Conservation (phyloP, 1,140 invertebrate species). For the Zaprionus lachaisei region DNA sequence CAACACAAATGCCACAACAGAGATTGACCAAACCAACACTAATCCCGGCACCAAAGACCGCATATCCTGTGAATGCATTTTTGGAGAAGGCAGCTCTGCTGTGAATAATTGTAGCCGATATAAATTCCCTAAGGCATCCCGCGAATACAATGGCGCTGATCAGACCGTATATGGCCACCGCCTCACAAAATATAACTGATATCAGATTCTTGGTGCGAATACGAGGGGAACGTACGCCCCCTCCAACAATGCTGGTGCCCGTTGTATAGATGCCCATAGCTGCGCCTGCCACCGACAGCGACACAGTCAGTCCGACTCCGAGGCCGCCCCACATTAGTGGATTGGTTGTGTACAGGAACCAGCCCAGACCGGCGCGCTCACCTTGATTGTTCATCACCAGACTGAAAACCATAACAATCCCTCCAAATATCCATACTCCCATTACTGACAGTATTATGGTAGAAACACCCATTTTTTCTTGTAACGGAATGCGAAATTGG, state of each 20-base stretch:
- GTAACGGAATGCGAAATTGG: too few relatives aligned
- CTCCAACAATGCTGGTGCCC: conserved; percentile 98
- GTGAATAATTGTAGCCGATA: conserved; percentile 43
- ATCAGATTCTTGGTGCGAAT: conserved; percentile 99
- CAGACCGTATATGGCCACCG: conserved; percentile 98
- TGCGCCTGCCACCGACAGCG: conserved; percentile 98
- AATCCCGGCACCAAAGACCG: conserved; percentile 97
- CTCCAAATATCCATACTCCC: conserved; percentile 54
- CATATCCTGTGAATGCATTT: conserved; percentile 92
- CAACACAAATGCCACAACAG: conserved; percentile 97
- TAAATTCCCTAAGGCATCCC: conserved; percentile 89
- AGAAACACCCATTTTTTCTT: conserved; percentile 44
- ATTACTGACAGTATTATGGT: conserved; percentile 22
- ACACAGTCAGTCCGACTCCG: conserved; percentile 96
- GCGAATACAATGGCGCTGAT: conserved; percentile 99
- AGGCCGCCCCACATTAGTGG: conserved; percentile 97
- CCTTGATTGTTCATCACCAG: conserved; percentile 94
- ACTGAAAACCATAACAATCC: conserved; percentile 87
- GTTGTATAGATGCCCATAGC: conserved; percentile 98
- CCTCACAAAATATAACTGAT: conserved; percentile 99
- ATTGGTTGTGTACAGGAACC: conserved; percentile 93
- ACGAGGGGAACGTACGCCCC: conserved; percentile 98
- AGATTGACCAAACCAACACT: conserved; percentile 97
- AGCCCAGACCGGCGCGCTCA: conserved; percentile 93
- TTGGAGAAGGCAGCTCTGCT: conserved; percentile 78